These are phyloP conservation scores for Drosophila siamana DNA, from an alignment of 2,888 invertebrate genomes.

Conservation along the genomic window DNA sequence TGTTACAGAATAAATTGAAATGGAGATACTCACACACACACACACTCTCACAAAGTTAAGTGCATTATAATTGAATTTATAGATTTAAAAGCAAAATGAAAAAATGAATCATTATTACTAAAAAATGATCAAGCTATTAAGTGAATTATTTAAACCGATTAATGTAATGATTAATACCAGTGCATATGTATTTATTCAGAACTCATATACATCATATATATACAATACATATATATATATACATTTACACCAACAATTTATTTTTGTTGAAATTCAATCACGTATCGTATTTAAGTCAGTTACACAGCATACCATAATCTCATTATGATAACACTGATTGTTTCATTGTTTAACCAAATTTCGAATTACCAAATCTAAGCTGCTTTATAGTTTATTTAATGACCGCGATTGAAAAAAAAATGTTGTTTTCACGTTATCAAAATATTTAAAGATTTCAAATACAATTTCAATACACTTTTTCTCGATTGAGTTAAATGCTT, in stretches of 20 bases:
- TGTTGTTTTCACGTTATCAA: background rate
- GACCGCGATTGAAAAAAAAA: background rate
- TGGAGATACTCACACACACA: constrained; percentile 37
- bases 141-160: constrained; percentile 71
- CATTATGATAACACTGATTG: constrained; percentile 11
- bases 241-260: constrained; percentile 45
- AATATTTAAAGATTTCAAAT: background rate
- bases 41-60: constrained; percentile 73
- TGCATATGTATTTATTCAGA: constrained; percentile 77
- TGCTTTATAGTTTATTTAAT: background rate
- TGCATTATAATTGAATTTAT: constrained; percentile 81
- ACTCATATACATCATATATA: constrained; percentile 68
- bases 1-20: constrained; percentile 42
- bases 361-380: background rate
- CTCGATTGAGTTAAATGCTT: too few relatives aligned
- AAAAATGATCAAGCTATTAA: constrained; percentile 60
- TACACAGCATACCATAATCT: constrained; percentile 25
- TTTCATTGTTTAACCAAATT: background rate
- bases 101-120: constrained; percentile 22
- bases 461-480: too few relatives aligned
- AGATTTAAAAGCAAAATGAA: constrained; percentile 57
- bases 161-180: constrained; percentile 69
- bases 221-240: constrained; percentile 45
- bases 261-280: constrained; percentile 50
- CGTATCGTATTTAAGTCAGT: constrained; percentile 37